Evolutionary conservation across 1,140 invertebrate genomes (phyloP).

Genomic region (Zeugodacus cucurbitae): DNA sequence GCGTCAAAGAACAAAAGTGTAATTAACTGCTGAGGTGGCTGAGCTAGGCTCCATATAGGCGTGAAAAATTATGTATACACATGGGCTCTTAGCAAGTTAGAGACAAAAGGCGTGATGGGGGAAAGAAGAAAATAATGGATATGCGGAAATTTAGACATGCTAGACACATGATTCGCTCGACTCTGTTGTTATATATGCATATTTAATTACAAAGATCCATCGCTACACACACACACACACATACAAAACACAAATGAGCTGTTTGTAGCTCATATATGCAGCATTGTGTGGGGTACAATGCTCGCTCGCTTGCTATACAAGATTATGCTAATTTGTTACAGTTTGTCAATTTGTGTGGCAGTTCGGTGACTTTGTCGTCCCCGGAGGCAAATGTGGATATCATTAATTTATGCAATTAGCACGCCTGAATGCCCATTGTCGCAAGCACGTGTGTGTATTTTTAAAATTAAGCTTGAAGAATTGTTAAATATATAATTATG

Average conservation of each 20-base stretch:
- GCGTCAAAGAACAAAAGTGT: constrained; percentile 26
- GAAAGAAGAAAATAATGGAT: neutral
- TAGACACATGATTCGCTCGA: neutral
- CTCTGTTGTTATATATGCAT: neutral
- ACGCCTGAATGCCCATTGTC: neutral
- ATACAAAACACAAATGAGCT: neutral
- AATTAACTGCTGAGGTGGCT: neutral
- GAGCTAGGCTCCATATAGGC: neutral
- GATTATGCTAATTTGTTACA: neutral
- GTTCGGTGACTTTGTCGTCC: neutral
- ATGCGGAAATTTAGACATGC: neutral
- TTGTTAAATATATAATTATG: no score
- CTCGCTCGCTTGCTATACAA: neutral
- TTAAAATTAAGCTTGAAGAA: no score
- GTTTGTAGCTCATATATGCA: no score
- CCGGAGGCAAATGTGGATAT: neutral
- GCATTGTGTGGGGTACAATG: no score
- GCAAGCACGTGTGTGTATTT: no score
- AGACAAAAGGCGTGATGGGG: neutral
- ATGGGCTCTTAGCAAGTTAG: neutral
- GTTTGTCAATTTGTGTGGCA: neutral
- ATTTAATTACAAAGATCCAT: no score
- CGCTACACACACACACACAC: neutral
- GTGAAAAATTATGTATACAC: neutral
- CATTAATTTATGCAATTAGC: neutral